A percentile compares a stretch with the other conserved stretches of the same genome.
These are phyloP conservation scores for Cheilosia vernalis DNA, from an alignment of 2,888 invertebrate species.

Conservation along the genomic window DNA sequence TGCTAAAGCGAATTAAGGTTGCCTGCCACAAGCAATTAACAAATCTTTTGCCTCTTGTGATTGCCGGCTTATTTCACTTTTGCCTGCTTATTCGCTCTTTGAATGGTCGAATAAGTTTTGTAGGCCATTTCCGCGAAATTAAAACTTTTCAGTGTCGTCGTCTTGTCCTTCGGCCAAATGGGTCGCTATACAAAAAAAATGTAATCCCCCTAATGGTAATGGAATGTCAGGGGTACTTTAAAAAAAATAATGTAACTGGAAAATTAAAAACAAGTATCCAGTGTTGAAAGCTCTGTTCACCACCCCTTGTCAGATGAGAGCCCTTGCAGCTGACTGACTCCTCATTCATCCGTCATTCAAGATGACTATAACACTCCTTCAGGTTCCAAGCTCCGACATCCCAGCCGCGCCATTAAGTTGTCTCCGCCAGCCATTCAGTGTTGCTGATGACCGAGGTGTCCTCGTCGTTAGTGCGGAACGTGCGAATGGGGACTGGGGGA, in stretches of 20 bases:
- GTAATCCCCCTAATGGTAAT: neutral
- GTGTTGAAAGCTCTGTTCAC: neutral
- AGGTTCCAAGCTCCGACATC: constrained; percentile 1
- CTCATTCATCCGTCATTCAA: constrained; percentile 18
- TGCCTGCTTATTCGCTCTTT: neutral
- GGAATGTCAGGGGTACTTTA: neutral
- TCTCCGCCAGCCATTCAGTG: constrained; percentile 35
- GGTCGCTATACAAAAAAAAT: neutral
- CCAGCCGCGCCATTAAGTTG: constrained; percentile 38
- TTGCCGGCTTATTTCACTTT: neutral
- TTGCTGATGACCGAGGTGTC: constrained; percentile 22
- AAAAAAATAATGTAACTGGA: neutral
- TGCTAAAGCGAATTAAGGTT: constrained; percentile 9
- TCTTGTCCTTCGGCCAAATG: neutral
- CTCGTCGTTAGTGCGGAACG: constrained; percentile 6
- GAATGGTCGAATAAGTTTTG: neutral
- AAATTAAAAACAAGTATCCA: neutral
- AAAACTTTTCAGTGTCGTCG: neutral
- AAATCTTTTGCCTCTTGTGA: constrained; percentile 15
- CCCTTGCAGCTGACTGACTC: constrained; percentile 23
- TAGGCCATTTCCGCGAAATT: constrained; percentile 26
- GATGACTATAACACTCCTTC: constrained; percentile 29
- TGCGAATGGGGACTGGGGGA: constrained; percentile 2
- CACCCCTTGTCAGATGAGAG: neutral
- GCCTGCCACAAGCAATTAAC: constrained; percentile 34